Base-by-base conservation (phyloP, 2,113 vertebrate genomes). In the Dasyprocta punctata region DNA sequence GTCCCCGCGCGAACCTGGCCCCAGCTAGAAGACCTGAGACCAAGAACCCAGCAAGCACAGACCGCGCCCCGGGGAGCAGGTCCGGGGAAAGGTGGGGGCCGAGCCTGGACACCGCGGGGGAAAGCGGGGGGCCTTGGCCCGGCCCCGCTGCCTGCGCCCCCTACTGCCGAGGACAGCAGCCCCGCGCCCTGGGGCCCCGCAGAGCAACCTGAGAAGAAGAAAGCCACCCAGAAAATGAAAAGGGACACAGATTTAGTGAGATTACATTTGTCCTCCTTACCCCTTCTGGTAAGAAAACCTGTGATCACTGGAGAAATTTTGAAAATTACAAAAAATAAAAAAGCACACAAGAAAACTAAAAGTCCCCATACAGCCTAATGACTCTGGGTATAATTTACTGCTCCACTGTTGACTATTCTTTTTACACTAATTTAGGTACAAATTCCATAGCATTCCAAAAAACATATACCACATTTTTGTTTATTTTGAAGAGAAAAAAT, bases 261-360 rank as follows among this genome's bases (percentile, higher is more conserved):
- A 49, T 52, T 52, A 33, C 9, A 54, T 58, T 90, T 71, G 61
- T 94, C 52, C 30, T 69, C 47, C 81, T 49, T 33, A 22, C 28
- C 9, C 22, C 4, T 38, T 67, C 73, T 82, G 14, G 33, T 65
- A 81, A 71, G 24, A 90, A 82, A 81, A 67, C 41, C 20, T 77
- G 24, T 47, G n/a, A 38, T 89, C n/a, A 61, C 22, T 60, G 56
- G 41, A 83, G 41, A 87, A 93, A 90, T 54, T 75, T 33, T 47
- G 73, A 78, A 90, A 90, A 81, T 86, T 65, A 75, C 6, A n/a
- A 63, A 95, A 58, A 69, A 9, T 22, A 54, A 67, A 80, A 69
- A 77, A 80, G n/a, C 36, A 87, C 41, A 60, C 2, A 61, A 86
- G 52, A 90, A 87, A 90, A 83, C 61, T 61, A 47, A 84, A 87